These are phyloP conservation scores for Steinernema hermaphroditum DNA, from an alignment of 2,888 invertebrate genomes.

Conservation along the genomic window DNA sequence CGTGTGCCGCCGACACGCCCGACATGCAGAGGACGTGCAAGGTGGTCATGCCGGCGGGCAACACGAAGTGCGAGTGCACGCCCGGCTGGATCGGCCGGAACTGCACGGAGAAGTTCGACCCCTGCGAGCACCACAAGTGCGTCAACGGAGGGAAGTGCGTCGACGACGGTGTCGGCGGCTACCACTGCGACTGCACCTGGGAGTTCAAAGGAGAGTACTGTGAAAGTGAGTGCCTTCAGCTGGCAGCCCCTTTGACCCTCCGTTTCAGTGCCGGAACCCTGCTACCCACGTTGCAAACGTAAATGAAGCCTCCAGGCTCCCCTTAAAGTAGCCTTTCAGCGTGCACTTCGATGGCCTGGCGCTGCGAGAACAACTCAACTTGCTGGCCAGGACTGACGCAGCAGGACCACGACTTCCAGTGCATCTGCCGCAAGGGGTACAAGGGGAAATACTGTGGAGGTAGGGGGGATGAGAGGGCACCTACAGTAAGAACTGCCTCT, in stretches of 20 bases:
- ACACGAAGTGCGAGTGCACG: not conserved
- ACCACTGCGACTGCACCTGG: not conserved
- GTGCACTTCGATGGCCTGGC: not conserved
- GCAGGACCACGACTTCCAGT: not conserved
- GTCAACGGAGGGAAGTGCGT: constrained; percentile 1
- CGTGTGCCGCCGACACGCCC: not conserved
- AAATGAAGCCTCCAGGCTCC: not conserved
- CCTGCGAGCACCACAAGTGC: not conserved
- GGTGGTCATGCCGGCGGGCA: not conserved
- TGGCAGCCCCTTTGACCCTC: not conserved
- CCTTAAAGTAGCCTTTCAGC: not conserved
- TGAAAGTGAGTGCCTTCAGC: not conserved
- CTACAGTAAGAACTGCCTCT: too few species aligned
- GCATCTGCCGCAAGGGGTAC: not conserved
- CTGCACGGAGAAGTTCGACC: not conserved
- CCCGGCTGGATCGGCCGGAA: constrained; percentile 7
- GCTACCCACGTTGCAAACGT: not conserved
- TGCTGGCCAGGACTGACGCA: not conserved
- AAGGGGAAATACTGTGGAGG: not conserved
- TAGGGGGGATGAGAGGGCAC: not conserved
- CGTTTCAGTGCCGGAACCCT: not conserved
- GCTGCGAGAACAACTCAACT: not conserved
- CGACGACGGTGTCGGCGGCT: not conserved
- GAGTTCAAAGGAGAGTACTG: not conserved
- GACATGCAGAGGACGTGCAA: not conserved